These are phyloP conservation scores for Telmatherina bonti DNA, from an alignment of 2,797 vertebrate genomes.

Conservation along the genomic window DNA sequence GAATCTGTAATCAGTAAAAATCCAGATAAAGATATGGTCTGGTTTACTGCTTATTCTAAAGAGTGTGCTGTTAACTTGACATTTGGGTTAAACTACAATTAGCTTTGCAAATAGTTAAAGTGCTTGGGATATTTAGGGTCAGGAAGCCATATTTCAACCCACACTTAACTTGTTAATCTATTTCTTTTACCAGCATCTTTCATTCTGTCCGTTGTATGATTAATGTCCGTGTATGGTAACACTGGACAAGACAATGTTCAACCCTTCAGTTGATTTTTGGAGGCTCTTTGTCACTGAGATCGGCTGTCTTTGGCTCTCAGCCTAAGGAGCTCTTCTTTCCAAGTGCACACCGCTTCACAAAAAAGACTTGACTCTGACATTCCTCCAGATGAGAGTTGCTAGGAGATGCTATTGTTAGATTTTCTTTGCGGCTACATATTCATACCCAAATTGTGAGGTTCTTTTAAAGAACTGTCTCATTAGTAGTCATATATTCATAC, in stretches of 20 bases:
- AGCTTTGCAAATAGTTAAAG: slow-evolving; percentile 45
- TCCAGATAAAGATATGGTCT: neutral
- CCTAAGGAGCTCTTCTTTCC: slow-evolving; percentile 76
- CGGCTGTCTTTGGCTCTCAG: slow-evolving; percentile 70
- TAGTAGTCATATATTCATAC: slow-evolving; percentile 88
- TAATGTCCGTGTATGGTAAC: slow-evolving; percentile 72
- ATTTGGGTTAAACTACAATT: slow-evolving; percentile 42
- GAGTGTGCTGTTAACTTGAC: neutral
- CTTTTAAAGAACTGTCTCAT: slow-evolving; percentile 81
- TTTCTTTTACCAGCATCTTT: slow-evolving; percentile 69
- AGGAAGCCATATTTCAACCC: slow-evolving; percentile 67
- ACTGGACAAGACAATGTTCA: slow-evolving; percentile 69
- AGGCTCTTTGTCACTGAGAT: slow-evolving; percentile 70
- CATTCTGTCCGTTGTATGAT: slow-evolving; percentile 74
- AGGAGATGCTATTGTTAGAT: slow-evolving; percentile 82
- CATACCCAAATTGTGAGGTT: slow-evolving; percentile 81
- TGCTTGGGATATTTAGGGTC: slow-evolving; percentile 60
- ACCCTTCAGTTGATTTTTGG: slow-evolving; percentile 67
- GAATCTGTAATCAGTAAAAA: neutral
- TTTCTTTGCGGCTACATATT: slow-evolving; percentile 82
- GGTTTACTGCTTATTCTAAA: neutral
- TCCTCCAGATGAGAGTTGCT: slow-evolving; percentile 84
- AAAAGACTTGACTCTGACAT: slow-evolving; percentile 85
- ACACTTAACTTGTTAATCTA: slow-evolving; percentile 81
- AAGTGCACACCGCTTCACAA: slow-evolving; percentile 77